Percentiles rank a stretch among this genome's conserved stretches.
These are phyloP conservation scores for Andricus grossulariae DNA, from an alignment of 1,140 invertebrate genomes.

Conservation along the genomic window DNA sequence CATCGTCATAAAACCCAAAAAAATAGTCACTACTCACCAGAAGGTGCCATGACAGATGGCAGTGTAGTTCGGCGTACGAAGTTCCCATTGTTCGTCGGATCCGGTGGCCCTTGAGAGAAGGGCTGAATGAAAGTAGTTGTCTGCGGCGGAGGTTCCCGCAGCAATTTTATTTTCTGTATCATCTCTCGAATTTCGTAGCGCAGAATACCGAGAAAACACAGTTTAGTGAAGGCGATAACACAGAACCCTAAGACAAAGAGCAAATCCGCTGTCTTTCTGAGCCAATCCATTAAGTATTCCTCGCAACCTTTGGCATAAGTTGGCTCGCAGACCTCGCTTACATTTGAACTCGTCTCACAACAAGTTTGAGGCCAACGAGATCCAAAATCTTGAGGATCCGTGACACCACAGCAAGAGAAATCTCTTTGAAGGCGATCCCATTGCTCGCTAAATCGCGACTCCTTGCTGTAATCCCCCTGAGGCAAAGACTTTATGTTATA, in stretches of 20 bases:
- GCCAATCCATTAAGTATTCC: conserved; percentile 82
- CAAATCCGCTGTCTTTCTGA: conserved; percentile 86
- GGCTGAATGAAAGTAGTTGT: conserved; percentile 64
- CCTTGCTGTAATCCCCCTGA: conserved; percentile 83
- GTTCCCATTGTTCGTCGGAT: conserved; percentile 62
- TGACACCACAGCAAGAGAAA: conserved; percentile 87
- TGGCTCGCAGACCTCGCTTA: conserved; percentile 65
- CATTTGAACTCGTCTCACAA: conserved; percentile 67
- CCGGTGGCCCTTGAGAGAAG: conserved; percentile 65
- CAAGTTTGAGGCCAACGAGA: conserved; percentile 74
- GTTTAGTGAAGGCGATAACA: conserved; percentile 91
- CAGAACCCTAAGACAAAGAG: conserved; percentile 92
- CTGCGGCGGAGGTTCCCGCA: conserved; percentile 74
- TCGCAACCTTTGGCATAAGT: conserved; percentile 80
- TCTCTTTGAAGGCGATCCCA: conserved; percentile 89
- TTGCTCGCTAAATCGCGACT: conserved; percentile 83
- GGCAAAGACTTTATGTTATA: conserved; percentile 40
- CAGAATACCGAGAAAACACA: conserved; percentile 92
- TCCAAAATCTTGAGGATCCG: conserved; percentile 81
- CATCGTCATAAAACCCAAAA: too few species aligned
- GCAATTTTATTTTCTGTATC: conserved; percentile 89
- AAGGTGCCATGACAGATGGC: conserved; percentile 61
- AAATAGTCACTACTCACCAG: conserved; percentile 52
- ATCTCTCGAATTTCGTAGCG: conserved; percentile 91
- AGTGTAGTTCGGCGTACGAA: conserved; percentile 64